Conservation (phyloP, 2,113 vertebrate species). For the Butorides virescens region DNA sequence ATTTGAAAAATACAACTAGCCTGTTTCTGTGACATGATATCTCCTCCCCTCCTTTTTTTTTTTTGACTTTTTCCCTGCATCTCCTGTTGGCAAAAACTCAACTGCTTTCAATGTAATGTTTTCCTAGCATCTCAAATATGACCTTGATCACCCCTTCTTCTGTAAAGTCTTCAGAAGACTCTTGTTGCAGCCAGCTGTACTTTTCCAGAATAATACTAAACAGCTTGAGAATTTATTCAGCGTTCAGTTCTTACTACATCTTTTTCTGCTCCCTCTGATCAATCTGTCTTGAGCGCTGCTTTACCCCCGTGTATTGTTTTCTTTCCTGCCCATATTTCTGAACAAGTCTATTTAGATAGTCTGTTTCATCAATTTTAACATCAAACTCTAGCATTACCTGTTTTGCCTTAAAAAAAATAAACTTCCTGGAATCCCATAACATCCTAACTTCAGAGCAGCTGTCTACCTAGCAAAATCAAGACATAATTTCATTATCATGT, state of each 20-base stretch:
- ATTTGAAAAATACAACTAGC: neutral
- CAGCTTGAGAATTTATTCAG: slow-evolving; percentile 40
- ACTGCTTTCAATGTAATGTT: neutral
- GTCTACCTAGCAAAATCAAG: neutral
- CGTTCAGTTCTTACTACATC: slow-evolving; percentile 17
- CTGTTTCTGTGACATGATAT: neutral
- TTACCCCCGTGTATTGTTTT: slow-evolving; percentile 7
- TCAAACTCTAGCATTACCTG: slow-evolving; percentile 46
- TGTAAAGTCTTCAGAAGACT: neutral
- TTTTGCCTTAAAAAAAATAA: neutral
- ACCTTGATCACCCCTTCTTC: slow-evolving; percentile 9
- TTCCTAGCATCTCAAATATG: neutral
- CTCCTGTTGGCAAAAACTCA: neutral
- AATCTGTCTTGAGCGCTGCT: slow-evolving; percentile 10
- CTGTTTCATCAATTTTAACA: slow-evolving; percentile 60
- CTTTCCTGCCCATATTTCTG: slow-evolving; percentile 22
- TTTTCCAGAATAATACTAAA: slow-evolving; percentile 2
- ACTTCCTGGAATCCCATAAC: neutral
- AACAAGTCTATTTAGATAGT: slow-evolving; percentile 46
- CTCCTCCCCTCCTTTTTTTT: neutral
- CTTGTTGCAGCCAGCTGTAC: neutral
- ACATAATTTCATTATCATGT: neutral
- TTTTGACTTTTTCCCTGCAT: neutral
- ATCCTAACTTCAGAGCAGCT: slow-evolving; percentile 22
- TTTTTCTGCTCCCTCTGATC: slow-evolving; percentile 32